Evolutionary conservation across 1,140 invertebrate genomes (phyloP).

Genomic region (Conopomorpha cramerella): DNA sequence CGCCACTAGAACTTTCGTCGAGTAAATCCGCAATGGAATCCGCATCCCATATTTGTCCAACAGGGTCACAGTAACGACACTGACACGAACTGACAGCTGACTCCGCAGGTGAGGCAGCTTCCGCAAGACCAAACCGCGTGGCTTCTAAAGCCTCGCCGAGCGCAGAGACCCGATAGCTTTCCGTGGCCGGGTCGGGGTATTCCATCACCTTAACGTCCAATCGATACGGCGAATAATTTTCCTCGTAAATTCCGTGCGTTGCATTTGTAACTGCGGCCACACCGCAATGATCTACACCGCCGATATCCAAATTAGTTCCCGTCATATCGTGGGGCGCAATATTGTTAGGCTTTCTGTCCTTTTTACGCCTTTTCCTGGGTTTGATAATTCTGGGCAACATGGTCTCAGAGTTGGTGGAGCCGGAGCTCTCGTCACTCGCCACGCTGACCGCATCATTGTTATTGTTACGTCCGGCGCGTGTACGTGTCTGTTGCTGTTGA

Average conservation of each 20-base stretch:
- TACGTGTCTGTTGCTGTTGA: slow-evolving; percentile 36
- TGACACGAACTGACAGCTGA: slow-evolving; percentile 68
- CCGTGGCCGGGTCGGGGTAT: slow-evolving; percentile 36
- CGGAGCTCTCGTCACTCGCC: slow-evolving; percentile 76
- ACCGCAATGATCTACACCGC: slow-evolving; percentile 33
- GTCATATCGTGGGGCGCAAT: slow-evolving; percentile 43
- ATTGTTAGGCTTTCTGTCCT: slow-evolving; percentile 75
- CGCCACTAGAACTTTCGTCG: slow-evolving; percentile 45
- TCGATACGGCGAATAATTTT: slow-evolving; percentile 43
- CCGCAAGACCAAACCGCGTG: slow-evolving; percentile 35
- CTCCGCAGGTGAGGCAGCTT: slow-evolving; percentile 43
- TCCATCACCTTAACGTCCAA: slow-evolving; percentile 44
- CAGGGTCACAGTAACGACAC: slow-evolving; percentile 79
- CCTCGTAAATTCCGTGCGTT: slow-evolving; percentile 38
- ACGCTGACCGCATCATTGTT: slow-evolving; percentile 72
- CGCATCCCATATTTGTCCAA: slow-evolving; percentile 77
- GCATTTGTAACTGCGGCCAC: slow-evolving; percentile 28
- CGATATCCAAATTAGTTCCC: slow-evolving; percentile 25
- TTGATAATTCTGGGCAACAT: slow-evolving; percentile 86
- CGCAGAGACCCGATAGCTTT: slow-evolving; percentile 40
- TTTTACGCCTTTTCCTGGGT: slow-evolving; percentile 85
- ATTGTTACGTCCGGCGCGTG: slow-evolving; percentile 38
- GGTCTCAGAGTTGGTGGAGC: slow-evolving; percentile 72
- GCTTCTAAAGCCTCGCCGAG: slow-evolving; percentile 53
- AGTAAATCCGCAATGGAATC: slow-evolving; percentile 54